A percentile compares a stretch with the other conserved stretches of the same genome.
phyloP scores from a whole-genome alignment of 2,113 vertebrate genomes.

The Hydropotes inermis region DNA sequence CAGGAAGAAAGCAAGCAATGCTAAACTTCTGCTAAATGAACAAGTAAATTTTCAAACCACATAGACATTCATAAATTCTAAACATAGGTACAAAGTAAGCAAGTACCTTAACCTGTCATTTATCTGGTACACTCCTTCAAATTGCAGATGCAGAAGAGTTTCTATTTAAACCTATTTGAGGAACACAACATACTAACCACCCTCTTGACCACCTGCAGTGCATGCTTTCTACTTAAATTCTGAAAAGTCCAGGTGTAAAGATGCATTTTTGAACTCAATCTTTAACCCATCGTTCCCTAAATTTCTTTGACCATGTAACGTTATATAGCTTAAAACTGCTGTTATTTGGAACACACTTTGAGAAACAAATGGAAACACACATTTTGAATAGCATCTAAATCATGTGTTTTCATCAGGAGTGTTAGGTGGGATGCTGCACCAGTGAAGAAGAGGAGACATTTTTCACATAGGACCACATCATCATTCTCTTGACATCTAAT shows the following conservation, averaged over 20 bases:
- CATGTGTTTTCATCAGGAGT: background rate
- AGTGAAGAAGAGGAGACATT: background rate
- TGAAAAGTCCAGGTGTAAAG: background rate
- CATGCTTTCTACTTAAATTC: background rate
- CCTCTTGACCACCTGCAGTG: background rate
- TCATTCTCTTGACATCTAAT: background rate
- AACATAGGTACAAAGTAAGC: background rate
- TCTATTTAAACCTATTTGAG: background rate
- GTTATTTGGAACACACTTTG: background rate
- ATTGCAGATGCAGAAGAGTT: background rate
- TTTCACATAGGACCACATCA: background rate
- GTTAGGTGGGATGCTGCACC: background rate
- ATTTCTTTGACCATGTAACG: background rate
- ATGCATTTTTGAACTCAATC: background rate
- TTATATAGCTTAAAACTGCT: background rate
- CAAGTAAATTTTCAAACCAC: slow-evolving; percentile 22
- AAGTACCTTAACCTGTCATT: background rate
- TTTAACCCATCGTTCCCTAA: background rate
- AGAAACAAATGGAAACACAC: background rate
- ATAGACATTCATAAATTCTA: background rate
- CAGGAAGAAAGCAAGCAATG: background rate
- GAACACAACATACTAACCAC: background rate
- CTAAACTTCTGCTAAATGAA: background rate
- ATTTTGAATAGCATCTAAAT: background rate
- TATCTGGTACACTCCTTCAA: background rate